Conservation (phyloP, 1,140 invertebrate genomes). For the Teleogryllus occipitalis region DNA sequence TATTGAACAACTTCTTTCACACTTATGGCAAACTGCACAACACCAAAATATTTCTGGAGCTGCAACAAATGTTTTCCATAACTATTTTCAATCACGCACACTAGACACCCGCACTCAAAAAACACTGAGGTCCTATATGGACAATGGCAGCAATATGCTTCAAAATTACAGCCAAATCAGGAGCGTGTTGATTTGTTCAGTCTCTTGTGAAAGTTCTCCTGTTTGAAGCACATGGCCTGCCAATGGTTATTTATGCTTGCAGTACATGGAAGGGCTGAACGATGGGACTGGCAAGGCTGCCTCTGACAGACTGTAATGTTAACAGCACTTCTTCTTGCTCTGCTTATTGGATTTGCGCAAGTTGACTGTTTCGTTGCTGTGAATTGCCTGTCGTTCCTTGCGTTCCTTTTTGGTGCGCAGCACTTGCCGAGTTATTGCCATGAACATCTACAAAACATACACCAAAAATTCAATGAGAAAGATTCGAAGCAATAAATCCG, state of each 20-base stretch:
- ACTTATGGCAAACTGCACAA: neutral
- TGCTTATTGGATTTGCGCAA: conserved; percentile 27
- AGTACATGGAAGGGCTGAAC: neutral
- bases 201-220: neutral
- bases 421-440: conserved; percentile 62
- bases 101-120: neutral
- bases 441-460: conserved; percentile 56
- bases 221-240: neutral
- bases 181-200: no score
- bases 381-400: conserved; percentile 49
- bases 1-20: neutral
- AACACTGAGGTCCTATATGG: neutral
- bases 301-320: conserved; percentile 16
- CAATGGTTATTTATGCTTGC: neutral
- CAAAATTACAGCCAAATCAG: no score
- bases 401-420: conserved; percentile 56
- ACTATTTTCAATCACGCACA: neutral
- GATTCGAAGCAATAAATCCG: neutral
- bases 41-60: neutral
- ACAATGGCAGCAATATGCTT: neutral
- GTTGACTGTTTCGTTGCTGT: conserved; percentile 32
- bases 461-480: conserved; percentile 21
- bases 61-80: neutral
- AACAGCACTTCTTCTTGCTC: conserved; percentile 32
- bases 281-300: neutral